Evolutionary conservation across 1,140 invertebrate genomes (phyloP), one percentile per base, ranked within the genome.

Genomic region (Bombus vancouverensis): DNA sequence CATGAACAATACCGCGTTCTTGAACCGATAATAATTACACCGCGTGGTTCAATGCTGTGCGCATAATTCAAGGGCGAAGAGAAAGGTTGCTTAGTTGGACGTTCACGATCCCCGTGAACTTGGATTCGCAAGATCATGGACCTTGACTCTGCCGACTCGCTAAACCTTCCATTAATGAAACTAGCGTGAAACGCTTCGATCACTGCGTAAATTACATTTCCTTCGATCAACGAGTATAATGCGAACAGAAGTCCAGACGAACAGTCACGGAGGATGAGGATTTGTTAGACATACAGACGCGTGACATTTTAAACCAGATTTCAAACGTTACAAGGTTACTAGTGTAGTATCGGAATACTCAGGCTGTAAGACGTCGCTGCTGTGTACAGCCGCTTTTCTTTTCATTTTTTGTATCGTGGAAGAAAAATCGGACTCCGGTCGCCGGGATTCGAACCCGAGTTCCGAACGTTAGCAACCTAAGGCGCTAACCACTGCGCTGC

Each of bases 1-100:
- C 71, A 13, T 18, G 77, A 65, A 72, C 70, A 73, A 80, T 80
- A 32, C 68, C 10, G 34, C 68, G 76, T 44, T 53, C 68, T 73
- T 73, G 68, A 80, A 44, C 68, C 77, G 77, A 80, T 85, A 85
- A 85, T 85, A 85, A 85, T 85, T 85, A 65, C 57, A 66, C 84
- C 59, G 57, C 13, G 28, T 37, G 71, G 57, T 74, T 81, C 78
- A 81, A 75, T 75, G 79, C 44, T 75, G 42, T 12, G 13, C n/a
- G 57, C 34, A 53, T 72, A 68, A 75, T 81, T 75, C 78, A 85
- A 81, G 79, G 84, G 79, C 47, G 62, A 68, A 42, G 84, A 85
- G 84, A 85, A 81, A 81, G 84, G 84, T 66, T 81, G 78, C 74
- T 66, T 53, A 57, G 62, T 75, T 32, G 78, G 79, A 85, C 57